These are phyloP conservation scores for Monarcha castaneiventris DNA, from an alignment of 2,113 vertebrate species.

Conservation along the genomic window DNA sequence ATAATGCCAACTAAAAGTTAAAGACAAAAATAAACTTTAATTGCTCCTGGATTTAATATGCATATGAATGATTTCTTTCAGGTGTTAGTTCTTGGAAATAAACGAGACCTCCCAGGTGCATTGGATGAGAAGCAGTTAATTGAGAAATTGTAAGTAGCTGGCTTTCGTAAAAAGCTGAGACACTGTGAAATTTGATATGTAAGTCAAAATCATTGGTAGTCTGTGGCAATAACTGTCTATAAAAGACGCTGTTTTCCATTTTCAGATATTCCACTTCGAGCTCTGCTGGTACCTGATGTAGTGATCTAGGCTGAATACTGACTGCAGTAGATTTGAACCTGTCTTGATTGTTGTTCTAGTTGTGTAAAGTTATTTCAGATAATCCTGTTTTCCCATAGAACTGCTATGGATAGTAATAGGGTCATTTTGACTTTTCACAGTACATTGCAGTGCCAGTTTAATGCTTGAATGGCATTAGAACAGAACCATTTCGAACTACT, in stretches of 20 bases:
- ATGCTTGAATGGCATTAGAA: not conserved
- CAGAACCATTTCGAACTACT: not conserved
- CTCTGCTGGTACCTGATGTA: not conserved
- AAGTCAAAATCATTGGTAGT: not conserved
- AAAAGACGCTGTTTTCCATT: conserved; percentile 12
- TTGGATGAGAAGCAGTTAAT: conserved; percentile 91
- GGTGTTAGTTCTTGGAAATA: conserved; percentile 90
- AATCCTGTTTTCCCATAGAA: not conserved
- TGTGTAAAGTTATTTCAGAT: conserved; percentile 3
- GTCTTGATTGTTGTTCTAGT: not conserved
- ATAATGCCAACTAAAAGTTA: not conserved
- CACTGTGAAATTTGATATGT: not conserved
- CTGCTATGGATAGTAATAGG: not conserved
- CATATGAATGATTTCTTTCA: conserved; percentile 44
- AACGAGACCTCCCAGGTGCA: conserved; percentile 83
- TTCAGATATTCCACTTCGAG: not conserved
- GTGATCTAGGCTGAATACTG: not conserved
- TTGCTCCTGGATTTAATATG: not conserved
- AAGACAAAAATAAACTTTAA: not conserved
- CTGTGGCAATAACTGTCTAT: not conserved
- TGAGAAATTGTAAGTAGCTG: conserved; percentile 86
- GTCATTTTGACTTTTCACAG: not conserved
- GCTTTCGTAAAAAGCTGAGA: not conserved
- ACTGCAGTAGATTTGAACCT: not conserved
- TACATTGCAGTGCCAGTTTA: not conserved